Conservation (phyloP, 2,888 invertebrate genomes). For the Acleris holmiana region DNA sequence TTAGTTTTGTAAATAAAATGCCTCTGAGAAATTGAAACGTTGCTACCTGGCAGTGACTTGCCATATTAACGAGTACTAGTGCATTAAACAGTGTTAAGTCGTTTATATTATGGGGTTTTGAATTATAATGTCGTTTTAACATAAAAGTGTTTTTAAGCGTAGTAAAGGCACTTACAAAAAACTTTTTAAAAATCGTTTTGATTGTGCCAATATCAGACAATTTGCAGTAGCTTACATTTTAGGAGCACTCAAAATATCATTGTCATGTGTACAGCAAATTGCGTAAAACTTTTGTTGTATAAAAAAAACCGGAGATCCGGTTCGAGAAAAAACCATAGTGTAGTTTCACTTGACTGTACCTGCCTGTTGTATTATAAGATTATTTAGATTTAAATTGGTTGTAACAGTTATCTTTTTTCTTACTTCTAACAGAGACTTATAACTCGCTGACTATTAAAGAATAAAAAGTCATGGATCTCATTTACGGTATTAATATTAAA, state of each 20-base stretch:
- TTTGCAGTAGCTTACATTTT: too few relatives aligned
- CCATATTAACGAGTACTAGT: slow-evolving; percentile 66
- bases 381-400: slow-evolving; percentile 46
- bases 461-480: too few relatives aligned
- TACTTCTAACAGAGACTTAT: slow-evolving; percentile 9
- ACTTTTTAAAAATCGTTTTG: too few relatives aligned
- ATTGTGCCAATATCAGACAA: too few relatives aligned
- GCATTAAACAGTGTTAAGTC: slow-evolving; percentile 48
- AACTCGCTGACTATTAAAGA: too few relatives aligned
- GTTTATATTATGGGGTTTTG: slow-evolving; percentile 4
- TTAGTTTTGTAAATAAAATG: slow-evolving; percentile 85
- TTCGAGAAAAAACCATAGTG: neutral
- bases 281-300: too few relatives aligned
- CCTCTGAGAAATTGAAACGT: slow-evolving; percentile 82
- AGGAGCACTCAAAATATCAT: too few relatives aligned
- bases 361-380: slow-evolving; percentile 44
- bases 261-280: too few relatives aligned
- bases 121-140: slow-evolving; percentile 22
- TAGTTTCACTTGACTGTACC: slow-evolving; percentile 44
- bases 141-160: neutral
- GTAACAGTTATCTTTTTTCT: slow-evolving; percentile 35
- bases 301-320: neutral
- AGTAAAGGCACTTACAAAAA: neutral
- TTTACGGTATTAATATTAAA: slow-evolving; percentile 14
- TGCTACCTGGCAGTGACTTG: slow-evolving; percentile 81